phyloP scores from a whole-genome alignment of 2,797 vertebrate species.

The Xiphorhynchus erythropygius region DNA sequence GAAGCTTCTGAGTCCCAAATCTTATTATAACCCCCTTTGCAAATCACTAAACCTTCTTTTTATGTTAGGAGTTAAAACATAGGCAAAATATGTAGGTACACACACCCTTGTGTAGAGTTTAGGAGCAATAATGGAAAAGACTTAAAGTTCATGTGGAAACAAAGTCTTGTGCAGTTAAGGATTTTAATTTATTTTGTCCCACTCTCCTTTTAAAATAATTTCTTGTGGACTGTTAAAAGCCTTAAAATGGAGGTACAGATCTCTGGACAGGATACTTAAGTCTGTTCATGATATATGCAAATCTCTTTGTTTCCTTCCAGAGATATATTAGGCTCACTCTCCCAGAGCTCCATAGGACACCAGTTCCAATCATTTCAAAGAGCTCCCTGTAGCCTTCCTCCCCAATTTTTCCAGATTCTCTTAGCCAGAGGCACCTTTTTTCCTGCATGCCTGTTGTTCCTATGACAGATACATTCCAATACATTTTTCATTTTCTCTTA shows the following conservation, averaged over 20 bases:
- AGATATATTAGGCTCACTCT: neutral
- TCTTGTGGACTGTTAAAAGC: neutral
- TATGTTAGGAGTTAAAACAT: neutral
- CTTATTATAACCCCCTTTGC: neutral
- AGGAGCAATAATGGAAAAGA: neutral
- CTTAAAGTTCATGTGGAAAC: neutral
- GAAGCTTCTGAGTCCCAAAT: neutral
- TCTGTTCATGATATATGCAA: neutral
- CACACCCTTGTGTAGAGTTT: neutral
- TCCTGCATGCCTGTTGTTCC: neutral
- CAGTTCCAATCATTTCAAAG: neutral
- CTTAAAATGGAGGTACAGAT: neutral
- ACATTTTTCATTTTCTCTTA: constrained; percentile 25
- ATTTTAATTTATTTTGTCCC: neutral
- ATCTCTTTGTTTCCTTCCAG: neutral
- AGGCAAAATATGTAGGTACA: neutral
- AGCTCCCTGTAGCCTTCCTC: neutral
- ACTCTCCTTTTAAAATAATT: neutral
- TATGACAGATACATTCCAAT: neutral
- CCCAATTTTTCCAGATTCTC: neutral
- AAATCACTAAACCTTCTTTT: neutral
- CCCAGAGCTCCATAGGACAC: neutral
- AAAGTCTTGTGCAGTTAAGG: neutral
- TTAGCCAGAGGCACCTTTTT: neutral
- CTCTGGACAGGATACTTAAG: neutral